These are phyloP conservation scores for Psilopogon haemacephalus DNA, from an alignment of 2,113 vertebrate genomes.

Conservation along the genomic window DNA sequence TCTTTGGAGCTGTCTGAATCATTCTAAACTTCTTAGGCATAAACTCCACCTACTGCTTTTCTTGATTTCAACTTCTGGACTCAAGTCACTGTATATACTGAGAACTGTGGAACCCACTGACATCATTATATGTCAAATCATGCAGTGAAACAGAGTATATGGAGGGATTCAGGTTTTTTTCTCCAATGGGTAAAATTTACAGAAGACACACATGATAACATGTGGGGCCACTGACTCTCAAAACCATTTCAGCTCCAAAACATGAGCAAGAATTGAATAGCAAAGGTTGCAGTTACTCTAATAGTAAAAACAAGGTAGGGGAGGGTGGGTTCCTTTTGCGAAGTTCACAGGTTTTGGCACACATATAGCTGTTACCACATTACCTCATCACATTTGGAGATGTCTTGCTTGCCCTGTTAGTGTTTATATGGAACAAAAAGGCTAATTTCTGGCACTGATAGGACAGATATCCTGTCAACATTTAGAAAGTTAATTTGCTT, in stretches of 20 bases:
- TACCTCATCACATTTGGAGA: not conserved
- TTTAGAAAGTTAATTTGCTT: not conserved
- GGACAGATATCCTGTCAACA: not conserved
- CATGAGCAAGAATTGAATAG: not conserved
- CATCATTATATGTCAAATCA: not conserved
- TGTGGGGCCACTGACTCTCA: not conserved
- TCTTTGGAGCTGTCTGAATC: not conserved
- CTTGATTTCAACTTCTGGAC: not conserved
- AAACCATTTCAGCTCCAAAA: not conserved
- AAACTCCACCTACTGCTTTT: not conserved
- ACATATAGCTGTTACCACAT: not conserved
- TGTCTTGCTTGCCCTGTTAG: not conserved
- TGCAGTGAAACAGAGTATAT: not conserved
- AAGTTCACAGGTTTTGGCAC: not conserved
- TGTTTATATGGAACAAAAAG: not conserved
- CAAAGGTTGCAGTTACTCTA: not conserved
- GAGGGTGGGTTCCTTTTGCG: not conserved
- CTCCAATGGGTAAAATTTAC: not conserved
- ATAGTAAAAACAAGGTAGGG: not conserved
- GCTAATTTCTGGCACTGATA: not conserved
- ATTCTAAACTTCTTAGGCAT: not conserved
- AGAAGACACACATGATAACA: rapidly evolving
- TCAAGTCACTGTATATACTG: not conserved
- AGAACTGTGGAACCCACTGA: not conserved
- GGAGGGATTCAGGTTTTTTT: not conserved